Evolutionary conservation across 2,888 invertebrate species (phyloP).

Genomic region (Nyleta sp.): DNA sequence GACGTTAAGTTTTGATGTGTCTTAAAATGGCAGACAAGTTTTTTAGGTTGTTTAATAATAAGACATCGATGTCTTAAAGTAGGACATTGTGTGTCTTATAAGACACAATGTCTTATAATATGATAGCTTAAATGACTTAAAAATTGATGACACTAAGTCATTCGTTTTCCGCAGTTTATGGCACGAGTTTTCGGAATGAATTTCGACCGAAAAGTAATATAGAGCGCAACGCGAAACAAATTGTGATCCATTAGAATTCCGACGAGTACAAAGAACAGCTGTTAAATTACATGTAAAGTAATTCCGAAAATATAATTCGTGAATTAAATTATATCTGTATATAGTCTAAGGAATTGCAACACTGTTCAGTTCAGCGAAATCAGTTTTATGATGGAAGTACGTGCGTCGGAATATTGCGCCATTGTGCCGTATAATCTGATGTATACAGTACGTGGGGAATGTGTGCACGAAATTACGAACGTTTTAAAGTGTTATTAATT

Average conservation of each 20-base stretch:
- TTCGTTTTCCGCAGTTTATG: no score
- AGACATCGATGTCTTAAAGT: no score
- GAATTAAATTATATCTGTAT: not conserved
- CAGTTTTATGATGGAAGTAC: slow-evolving; percentile 5
- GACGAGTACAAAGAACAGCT: slow-evolving; percentile 1
- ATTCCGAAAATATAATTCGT: not conserved
- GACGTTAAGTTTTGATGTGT: no score
- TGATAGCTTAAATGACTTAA: no score
- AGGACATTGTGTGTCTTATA: no score
- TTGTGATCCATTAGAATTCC: not conserved
- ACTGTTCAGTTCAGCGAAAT: not conserved
- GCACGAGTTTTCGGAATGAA: not conserved
- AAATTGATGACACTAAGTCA: no score
- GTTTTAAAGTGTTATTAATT: no score
- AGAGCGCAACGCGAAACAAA: not conserved
- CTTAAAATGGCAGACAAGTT: no score
- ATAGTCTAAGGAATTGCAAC: not conserved
- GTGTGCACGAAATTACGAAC: no score
- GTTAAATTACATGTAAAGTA: not conserved
- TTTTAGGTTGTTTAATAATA: no score
- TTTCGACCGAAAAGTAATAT: not conserved
- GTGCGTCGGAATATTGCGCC: not conserved
- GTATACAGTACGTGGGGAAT: not conserved
- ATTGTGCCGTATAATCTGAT: not conserved
- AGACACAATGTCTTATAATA: no score